Evolutionary conservation across 2,888 invertebrate species (phyloP), one percentile per base, ranked within the genome.

Genomic region (Hirtodrosophila alboralis): DNA sequence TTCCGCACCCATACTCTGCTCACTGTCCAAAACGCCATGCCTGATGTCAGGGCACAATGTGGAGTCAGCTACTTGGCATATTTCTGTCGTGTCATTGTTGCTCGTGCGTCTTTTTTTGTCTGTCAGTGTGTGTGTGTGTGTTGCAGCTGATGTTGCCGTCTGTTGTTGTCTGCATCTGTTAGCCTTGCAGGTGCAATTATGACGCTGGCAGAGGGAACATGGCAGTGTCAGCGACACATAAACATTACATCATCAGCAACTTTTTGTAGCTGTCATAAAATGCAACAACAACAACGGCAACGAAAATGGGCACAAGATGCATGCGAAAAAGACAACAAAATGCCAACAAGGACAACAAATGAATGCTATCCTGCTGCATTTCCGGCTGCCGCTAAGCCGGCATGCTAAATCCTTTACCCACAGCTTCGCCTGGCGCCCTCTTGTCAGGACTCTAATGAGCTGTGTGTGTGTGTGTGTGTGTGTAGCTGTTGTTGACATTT

Each of bases 171-270:
- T 75, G 73, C 83, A 65, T 63, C 79, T 81, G 79, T 78, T 78
- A 78, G 79, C 85, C 85, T 85, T 81, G 83, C 79, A 79, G 79
- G 79, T 79, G 79, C 79, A 79, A 79, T 79, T 79, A 79, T 79
- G 85, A 75, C 56, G 75, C 71, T 68, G 77, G 45, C 60, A 52
- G 43, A 14, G 67, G 43, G 34, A 21, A 47, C 14, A 56, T 62
- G 74, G 30, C 84, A 62, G 78, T 78, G 78, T 78, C 84, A 78
- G 84, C 84, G 78, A 78, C 84, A 78, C 77, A 78, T 80, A 78
- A 84, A 84, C 78, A 78, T 78, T 84, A 78, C 81, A 78, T 78
- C 78, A 78, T 84, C 78, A 84, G 84, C 81, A 84, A 78, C 77
- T 78, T 78, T 78, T 78, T 78, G 78, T 60, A 84, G 74, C 78